Conservation (phyloP, 2,888 invertebrate genomes). For the Philopedon plagiatum region DNA sequence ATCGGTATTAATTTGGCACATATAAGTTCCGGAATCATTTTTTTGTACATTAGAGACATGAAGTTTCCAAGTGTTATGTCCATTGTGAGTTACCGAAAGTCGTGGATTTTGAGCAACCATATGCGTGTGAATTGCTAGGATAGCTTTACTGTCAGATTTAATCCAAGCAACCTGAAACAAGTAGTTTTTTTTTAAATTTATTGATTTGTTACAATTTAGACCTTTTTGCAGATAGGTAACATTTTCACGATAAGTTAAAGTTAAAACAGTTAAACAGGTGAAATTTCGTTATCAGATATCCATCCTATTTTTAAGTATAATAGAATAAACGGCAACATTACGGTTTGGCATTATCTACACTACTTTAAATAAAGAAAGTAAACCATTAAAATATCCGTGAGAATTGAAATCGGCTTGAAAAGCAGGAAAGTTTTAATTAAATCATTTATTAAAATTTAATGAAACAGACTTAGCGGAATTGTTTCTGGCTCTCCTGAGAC, state of each 20-base stretch:
- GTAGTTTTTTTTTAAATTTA: too few species aligned
- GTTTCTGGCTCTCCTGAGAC: constrained; percentile 44
- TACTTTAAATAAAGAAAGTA: constrained; percentile 36
- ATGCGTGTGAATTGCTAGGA: constrained; percentile 89
- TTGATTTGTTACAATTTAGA: too few species aligned
- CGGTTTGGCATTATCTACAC: constrained; percentile 36
- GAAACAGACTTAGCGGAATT: constrained; percentile 49
- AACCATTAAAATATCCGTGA: constrained; percentile 41
- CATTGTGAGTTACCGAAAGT: constrained; percentile 90
- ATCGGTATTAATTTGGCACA: constrained; percentile 95
- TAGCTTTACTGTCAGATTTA: constrained; percentile 91
- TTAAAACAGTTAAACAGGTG: too few species aligned
- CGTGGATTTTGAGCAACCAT: constrained; percentile 87
- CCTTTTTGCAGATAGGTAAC: too few species aligned
- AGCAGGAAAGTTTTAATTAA: constrained; percentile 50
- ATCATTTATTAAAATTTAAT: constrained; percentile 49
- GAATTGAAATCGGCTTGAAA: constrained; percentile 45
- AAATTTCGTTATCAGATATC: too few species aligned
- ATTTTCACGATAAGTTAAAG: too few species aligned
- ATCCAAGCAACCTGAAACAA: constrained; percentile 89
- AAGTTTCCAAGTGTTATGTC: constrained; percentile 94
- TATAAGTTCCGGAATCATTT: constrained; percentile 93
- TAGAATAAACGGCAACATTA: constrained; percentile 22
- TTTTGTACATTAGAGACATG: constrained; percentile 92
- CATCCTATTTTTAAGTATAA: neutral